A percentile compares a stretch with the other conserved stretches of the same genome.
Evolutionary conservation across 2,113 vertebrate genomes (phyloP).

Genomic region (Hylia prasina): DNA sequence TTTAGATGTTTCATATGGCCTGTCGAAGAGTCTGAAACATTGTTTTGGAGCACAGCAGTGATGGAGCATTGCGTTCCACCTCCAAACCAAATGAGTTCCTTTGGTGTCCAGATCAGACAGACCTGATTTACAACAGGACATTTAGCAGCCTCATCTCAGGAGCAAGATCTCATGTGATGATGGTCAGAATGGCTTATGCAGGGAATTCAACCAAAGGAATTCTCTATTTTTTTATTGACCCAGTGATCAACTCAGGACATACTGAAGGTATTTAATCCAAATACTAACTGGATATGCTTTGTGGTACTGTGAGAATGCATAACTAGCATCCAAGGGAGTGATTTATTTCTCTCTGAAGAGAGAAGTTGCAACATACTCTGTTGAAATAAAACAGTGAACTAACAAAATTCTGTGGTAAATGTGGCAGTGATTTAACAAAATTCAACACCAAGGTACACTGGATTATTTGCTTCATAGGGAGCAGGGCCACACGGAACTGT

Average conservation of each 20-base stretch:
- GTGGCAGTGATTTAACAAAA: background rate
- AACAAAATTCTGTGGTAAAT: background rate
- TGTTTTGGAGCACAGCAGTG: background rate
- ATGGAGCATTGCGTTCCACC: background rate
- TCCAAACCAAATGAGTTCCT: background rate
- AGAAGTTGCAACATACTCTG: background rate
- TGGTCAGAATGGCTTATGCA: background rate
- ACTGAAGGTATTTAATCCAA: background rate
- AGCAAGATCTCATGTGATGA: background rate
- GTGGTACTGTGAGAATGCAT: background rate
- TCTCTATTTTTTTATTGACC: background rate
- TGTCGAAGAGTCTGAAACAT: background rate
- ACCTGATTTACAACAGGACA: background rate
- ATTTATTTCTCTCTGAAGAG: background rate
- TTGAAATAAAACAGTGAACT: background rate
- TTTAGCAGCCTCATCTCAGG: background rate
- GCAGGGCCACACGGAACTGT: background rate
- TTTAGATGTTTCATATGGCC: fast-evolving
- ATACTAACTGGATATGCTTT: background rate
- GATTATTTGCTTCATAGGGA: background rate
- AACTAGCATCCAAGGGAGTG: background rate
- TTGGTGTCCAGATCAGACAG: background rate
- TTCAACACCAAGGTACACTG: fast-evolving
- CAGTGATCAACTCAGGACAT: background rate
- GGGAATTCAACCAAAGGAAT: background rate